These are phyloP conservation scores for Glomeris marginata DNA, from an alignment of 2,888 invertebrate genomes.

Conservation along the genomic window DNA sequence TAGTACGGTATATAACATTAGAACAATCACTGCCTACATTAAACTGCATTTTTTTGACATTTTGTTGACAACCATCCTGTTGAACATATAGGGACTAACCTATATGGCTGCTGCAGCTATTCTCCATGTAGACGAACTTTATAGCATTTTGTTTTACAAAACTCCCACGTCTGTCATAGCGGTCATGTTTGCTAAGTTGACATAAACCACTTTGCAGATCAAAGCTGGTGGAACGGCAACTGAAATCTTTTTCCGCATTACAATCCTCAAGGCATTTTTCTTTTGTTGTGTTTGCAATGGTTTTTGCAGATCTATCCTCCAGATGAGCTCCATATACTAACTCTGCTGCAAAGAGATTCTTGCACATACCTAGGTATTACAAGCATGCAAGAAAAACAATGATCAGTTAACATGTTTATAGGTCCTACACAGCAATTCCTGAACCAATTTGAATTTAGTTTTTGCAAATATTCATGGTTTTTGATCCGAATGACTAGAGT, in stretches of 20 bases:
- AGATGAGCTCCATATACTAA: not conserved
- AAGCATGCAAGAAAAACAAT: too few species aligned
- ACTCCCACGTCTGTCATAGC: constrained; percentile 5
- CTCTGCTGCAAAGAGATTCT: constrained; percentile 2
- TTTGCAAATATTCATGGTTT: too few species aligned
- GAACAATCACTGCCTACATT: not conserved
- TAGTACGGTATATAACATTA: not conserved
- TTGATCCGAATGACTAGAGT: too few species aligned
- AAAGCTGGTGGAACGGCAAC: constrained; percentile 1
- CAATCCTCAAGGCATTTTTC: constrained; percentile 5
- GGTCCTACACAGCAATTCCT: too few species aligned
- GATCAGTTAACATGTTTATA: too few species aligned
- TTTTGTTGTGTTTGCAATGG: not conserved
- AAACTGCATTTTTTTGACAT: not conserved
- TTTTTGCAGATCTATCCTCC: not conserved
- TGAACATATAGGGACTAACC: not conserved
- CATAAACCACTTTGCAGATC: not conserved
- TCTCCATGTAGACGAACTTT: constrained; percentile 6
- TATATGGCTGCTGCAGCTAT: constrained; percentile 3
- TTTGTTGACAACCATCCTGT: not conserved
- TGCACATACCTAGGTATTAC: constrained; percentile 1
- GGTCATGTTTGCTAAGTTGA: constrained; percentile 3
- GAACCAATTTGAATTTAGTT: too few species aligned
- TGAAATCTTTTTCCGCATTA: not conserved
- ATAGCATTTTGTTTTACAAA: not conserved